A percentile compares a stretch with the other conserved stretches of the same genome.
Conservation (phyloP, 2,113 vertebrate species). For the Pyrgilauda ruficollis region DNA sequence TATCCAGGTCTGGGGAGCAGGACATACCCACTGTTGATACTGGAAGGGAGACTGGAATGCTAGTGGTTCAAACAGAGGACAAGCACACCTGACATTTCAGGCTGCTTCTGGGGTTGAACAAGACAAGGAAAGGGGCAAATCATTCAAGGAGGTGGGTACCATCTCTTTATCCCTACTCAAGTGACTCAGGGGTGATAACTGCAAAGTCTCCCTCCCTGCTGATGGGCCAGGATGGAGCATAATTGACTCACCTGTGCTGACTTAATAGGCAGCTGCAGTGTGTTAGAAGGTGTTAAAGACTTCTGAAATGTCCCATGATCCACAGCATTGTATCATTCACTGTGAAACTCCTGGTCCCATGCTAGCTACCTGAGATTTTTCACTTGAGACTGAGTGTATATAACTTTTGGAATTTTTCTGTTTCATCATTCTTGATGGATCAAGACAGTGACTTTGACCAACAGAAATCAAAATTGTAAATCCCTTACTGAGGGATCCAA, state of each 20-base stretch:
- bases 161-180: not conserved
- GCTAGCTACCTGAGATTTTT: not conserved
- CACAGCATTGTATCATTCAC: rapidly evolving
- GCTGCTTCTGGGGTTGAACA: not conserved
- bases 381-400: rapidly evolving
- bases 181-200: too few relatives aligned
- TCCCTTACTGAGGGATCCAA: not conserved
- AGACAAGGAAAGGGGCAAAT: not conserved
- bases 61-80: not conserved
- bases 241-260: not conserved
- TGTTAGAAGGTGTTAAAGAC: not conserved
- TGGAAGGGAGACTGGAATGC: not conserved
- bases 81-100: not conserved
- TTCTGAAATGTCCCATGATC: not conserved
- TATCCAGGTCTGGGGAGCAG: not conserved
- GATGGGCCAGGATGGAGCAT: not conserved
- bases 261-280: not conserved
- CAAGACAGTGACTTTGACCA: not conserved
- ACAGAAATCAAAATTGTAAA: not conserved
- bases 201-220: not conserved
- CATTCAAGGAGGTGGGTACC: too few relatives aligned
- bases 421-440: not conserved
- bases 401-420: not conserved
- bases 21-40: not conserved
- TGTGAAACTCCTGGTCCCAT: not conserved